These are phyloP conservation scores for Eucera pruinosa DNA, from an alignment of 2,888 invertebrate genomes.

Conservation along the genomic window DNA sequence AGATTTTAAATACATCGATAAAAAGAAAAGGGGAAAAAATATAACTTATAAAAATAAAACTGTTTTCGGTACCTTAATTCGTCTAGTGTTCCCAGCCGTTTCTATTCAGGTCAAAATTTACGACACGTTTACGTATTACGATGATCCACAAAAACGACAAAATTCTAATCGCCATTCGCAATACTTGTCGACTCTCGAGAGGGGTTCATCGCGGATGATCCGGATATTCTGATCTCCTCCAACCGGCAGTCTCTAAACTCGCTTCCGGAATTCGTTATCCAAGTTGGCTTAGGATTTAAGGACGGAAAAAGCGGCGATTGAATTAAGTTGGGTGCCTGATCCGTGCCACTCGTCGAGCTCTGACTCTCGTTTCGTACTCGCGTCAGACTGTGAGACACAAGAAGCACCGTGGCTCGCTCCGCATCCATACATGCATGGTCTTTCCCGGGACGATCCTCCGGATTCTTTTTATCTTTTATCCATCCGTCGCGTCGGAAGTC, in stretches of 20 bases:
- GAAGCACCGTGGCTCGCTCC: conserved; percentile 34
- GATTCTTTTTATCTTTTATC: conserved; percentile 50
- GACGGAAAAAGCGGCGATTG: conserved; percentile 56
- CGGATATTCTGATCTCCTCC: conserved; percentile 52
- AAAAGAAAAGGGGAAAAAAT: too few relatives aligned
- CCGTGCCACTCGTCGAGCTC: conserved; percentile 25
- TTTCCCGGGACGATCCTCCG: conserved; percentile 53
- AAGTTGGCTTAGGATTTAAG: conserved; percentile 57
- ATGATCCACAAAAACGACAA: conserved; percentile 22
- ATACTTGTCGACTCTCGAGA: conserved; percentile 33
- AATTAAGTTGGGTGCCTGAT: conserved; percentile 55
- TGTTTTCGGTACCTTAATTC: too few relatives aligned
- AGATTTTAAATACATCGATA: too few relatives aligned
- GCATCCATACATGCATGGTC: conserved; percentile 70
- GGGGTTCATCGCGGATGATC: conserved; percentile 56
- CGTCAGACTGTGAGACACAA: conserved; percentile 6
- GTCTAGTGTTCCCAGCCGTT: too few relatives aligned
- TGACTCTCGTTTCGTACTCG: too few relatives aligned
- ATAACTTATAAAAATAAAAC: too few relatives aligned
- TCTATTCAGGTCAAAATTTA: too few relatives aligned
- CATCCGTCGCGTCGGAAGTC: conserved; percentile 19
- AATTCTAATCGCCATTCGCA: conserved; percentile 51
- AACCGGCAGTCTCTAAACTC: conserved; percentile 30
- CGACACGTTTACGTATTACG: too few relatives aligned
- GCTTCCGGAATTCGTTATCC: conserved; percentile 59